Conservation (phyloP, 1,140 invertebrate genomes). For the Andrena cerasifolii region DNA sequence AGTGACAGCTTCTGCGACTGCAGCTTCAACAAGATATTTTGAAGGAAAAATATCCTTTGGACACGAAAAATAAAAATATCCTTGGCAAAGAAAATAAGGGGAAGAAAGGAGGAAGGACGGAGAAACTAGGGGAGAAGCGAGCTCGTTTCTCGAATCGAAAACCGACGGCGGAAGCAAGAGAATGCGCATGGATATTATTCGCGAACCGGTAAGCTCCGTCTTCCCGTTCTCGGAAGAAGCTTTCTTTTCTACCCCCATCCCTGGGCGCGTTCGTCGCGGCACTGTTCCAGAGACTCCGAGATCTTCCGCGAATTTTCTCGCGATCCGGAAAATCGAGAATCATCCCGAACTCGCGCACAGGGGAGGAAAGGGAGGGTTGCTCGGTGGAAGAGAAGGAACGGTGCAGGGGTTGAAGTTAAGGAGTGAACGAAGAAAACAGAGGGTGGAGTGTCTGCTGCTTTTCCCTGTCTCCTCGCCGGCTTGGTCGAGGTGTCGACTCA, state of each 20-base stretch:
- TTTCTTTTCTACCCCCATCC: constrained; percentile 31
- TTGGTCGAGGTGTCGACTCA: constrained; percentile 59
- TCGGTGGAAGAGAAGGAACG: neutral
- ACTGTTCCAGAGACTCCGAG: neutral
- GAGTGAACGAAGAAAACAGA: neutral
- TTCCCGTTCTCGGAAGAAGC: constrained; percentile 49
- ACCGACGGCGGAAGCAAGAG: constrained; percentile 55
- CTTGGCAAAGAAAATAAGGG: constrained; percentile 21
- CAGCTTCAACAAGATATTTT: too few relatives aligned
- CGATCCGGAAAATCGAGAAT: constrained; percentile 46
- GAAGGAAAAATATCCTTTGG: too few relatives aligned
- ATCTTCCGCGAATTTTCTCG: constrained; percentile 29
- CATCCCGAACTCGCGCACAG: constrained; percentile 42
- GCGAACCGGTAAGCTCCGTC: constrained; percentile 54
- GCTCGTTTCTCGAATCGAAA: constrained; percentile 59
- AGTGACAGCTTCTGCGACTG: too few relatives aligned
- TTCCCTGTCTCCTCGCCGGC: neutral
- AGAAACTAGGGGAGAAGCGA: neutral
- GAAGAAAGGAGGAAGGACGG: neutral
- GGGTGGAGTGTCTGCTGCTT: constrained; percentile 8
- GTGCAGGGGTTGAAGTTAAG: neutral
- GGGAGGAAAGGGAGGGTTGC: neutral
- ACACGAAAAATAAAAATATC: too few relatives aligned
- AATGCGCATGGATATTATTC: constrained; percentile 72
- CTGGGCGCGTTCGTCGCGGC: neutral